Evolutionary conservation across 2,888 invertebrate species (phyloP), one percentile per base, ranked within the genome.

Genomic region (Cyclophora punctaria): DNA sequence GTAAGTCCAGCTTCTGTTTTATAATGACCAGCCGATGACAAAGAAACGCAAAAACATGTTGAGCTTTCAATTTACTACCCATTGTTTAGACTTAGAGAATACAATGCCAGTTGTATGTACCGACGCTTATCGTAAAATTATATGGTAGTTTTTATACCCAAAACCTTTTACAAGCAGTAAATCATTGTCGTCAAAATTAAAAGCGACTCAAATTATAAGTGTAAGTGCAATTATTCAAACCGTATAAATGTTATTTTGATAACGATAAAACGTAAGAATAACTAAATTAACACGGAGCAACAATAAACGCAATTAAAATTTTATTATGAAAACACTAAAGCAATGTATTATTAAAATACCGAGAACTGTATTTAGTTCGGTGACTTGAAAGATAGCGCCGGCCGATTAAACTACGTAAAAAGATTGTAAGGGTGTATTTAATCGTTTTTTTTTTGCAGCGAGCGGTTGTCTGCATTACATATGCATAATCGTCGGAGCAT

Each of bases 1-100:
- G 78, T 70, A 59, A 73, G 77, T 73, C 70, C 62, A 69, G 80
- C 84, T 85, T 78, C 84, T 81, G 85, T 81, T 74, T 71, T 69
- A 67, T 75, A 77, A 83, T 75, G 74, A 78, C 64, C 58, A 67
- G 62, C 50, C 59, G 54, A 58, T 57, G 62, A 75, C 76, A 78
- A 76, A 72, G 37, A 37, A 37, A 64, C 71, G 59, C 64, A 60
- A 58, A 55, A 59, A 58, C 63, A 60, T 62, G 67, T 72, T 68
- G 54, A 60, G 59, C 55, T 57, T 57, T 56, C 60, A 55, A 60
- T 51, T 51, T 53, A 59, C 56, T 49, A 48, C 54, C 59, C 57
- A 67, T 73, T 75, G 67, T 75, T 62, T 69, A 20, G 20, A 20
- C 20, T 20, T 20, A 20, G 20, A 20, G 20, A 58, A 57, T 59